Percentiles rank a stretch among this genome's conserved stretches.
Evolutionary conservation across 2,113 vertebrate species (phyloP).

Genomic region (Geococcyx californianus): DNA sequence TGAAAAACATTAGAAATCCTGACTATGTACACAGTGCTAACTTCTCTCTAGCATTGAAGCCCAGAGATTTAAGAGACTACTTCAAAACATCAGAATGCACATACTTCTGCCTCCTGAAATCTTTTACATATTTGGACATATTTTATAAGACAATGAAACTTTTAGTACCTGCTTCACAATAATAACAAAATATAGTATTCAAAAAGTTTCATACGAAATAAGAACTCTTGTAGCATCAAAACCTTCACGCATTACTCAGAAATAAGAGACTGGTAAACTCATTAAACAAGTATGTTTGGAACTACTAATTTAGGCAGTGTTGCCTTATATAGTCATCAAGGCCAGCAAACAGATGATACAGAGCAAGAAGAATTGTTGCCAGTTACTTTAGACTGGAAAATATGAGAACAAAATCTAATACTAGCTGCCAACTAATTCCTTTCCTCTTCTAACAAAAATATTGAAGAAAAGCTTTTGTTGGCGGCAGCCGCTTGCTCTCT

Average conservation of each 20-base stretch:
- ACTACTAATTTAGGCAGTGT: conserved; percentile 34
- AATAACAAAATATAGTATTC: not conserved
- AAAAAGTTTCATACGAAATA: not conserved
- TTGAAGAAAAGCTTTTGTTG: conserved; percentile 15
- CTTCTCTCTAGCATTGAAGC: not conserved
- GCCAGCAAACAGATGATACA: conserved; percentile 58
- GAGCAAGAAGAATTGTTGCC: conserved; percentile 61
- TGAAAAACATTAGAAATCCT: not conserved
- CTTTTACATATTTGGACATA: not conserved
- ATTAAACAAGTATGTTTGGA: conserved; percentile 54
- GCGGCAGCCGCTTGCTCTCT: conserved; percentile 20
- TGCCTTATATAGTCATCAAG: conserved; percentile 76
- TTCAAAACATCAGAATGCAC: not conserved
- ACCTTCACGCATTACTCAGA: conserved; percentile 1
- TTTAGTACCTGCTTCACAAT: not conserved
- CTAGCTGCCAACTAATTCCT: conserved; percentile 67
- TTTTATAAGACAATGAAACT: not conserved
- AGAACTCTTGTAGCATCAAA: not conserved
- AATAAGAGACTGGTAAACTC: conserved; percentile 36
- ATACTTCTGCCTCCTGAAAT: not conserved
- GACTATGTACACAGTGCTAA: not conserved
- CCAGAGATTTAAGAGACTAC: not conserved
- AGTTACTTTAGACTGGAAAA: conserved; percentile 75
- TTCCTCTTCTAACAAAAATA: conserved; percentile 47
- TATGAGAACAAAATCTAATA: conserved; percentile 65